Conservation (phyloP, 2,797 vertebrate genomes). For the Kryptopterus vitreolus region DNA sequence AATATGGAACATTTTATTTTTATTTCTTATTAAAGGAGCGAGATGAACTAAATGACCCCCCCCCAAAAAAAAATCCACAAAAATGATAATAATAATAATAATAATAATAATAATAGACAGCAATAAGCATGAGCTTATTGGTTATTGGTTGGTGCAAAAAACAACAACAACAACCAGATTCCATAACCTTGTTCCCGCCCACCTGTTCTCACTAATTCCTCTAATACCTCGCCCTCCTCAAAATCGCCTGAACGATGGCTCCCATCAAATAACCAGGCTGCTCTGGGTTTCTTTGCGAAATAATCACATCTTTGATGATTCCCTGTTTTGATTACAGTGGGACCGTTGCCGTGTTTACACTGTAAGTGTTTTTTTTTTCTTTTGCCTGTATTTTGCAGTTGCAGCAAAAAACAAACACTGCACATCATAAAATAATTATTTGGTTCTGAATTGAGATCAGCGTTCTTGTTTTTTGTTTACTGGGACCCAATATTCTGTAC, state of each 20-base stretch:
- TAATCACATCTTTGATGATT: not conserved
- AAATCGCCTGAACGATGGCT: not conserved
- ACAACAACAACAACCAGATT: not conserved
- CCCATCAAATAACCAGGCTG: not conserved
- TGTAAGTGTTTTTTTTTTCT: not conserved
- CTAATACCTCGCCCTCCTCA: not conserved
- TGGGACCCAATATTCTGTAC: not conserved
- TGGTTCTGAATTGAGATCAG: not conserved
- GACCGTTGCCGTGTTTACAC: not conserved
- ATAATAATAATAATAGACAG: no score
- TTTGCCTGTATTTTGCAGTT: not conserved
- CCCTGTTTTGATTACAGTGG: not conserved
- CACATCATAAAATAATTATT: not conserved
- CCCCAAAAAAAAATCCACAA: no score
- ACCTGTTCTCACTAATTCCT: not conserved
- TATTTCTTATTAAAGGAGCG: no score
- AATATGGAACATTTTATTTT: no score
- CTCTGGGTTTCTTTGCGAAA: not conserved
- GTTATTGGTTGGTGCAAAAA: not conserved
- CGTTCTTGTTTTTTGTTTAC: not conserved
- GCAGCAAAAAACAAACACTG: not conserved
- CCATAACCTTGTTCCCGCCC: not conserved
- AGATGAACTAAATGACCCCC: no score
- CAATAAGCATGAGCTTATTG: no score
- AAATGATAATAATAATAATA: no score